Conservation (phyloP, 2,113 vertebrate genomes). For the Mobula birostris region DNA sequence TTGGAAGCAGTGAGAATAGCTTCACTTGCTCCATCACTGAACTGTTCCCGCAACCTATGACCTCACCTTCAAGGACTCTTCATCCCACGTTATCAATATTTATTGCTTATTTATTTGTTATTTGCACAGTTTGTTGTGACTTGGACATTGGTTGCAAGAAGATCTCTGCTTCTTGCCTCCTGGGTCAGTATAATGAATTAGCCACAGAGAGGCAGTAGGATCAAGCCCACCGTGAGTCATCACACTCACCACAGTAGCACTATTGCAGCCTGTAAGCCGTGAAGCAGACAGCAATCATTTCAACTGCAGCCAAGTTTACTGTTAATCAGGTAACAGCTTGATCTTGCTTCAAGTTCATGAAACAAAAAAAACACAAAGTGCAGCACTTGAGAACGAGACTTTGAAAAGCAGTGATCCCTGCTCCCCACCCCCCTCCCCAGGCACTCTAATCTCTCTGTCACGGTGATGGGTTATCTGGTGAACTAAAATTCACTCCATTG, state of each 20-base stretch:
- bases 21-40: too few species aligned
- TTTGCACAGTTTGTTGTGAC: too few species aligned
- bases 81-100: too few species aligned
- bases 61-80: too few species aligned
- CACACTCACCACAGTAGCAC: background rate
- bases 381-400: slow-evolving; percentile 1
- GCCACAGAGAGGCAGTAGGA: background rate
- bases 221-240: background rate
- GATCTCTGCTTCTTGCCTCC: background rate
- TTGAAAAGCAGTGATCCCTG: background rate
- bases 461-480: background rate
- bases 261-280: background rate
- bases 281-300: background rate
- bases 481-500: background rate
- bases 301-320: background rate
- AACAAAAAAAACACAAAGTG: background rate
- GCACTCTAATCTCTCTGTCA: slow-evolving; percentile 16
- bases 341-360: background rate
- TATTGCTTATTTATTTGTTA: too few species aligned
- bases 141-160: too few species aligned
- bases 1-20: too few species aligned
- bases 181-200: background rate
- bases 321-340: background rate
- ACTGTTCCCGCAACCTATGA: too few species aligned
- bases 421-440: background rate